These are phyloP conservation scores for Ennomos erosarius DNA, from an alignment of 2,888 invertebrate genomes.

Conservation along the genomic window DNA sequence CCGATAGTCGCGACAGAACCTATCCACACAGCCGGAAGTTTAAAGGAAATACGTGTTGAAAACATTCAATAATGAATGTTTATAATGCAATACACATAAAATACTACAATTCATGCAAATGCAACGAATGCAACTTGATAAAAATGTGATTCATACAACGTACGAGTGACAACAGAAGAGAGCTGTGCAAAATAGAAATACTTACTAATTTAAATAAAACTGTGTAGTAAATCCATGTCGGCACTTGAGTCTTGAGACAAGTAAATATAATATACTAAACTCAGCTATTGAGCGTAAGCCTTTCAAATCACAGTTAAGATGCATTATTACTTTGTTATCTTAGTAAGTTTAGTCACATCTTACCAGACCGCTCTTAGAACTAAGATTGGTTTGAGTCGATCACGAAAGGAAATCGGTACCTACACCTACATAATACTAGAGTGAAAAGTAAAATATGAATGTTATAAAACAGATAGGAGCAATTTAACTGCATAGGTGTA, in stretches of 20 bases:
- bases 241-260: neutral
- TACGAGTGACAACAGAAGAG: neutral
- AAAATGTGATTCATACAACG: conserved; percentile 16
- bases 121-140: conserved; percentile 3
- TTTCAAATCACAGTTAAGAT: too few species aligned
- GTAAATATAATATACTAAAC: conserved; percentile 16
- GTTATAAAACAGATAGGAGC: conserved; percentile 59
- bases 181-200: too few species aligned
- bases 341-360: too few species aligned
- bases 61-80: conserved; percentile 7
- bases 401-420: conserved; percentile 21
- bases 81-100: neutral
- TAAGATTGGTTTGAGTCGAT: conserved; percentile 2
- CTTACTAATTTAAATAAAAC: too few species aligned
- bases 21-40: conserved; percentile 8
- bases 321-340: too few species aligned
- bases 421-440: conserved; percentile 8
- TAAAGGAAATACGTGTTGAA: conserved; percentile 1
- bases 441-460: conserved; percentile 35
- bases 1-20: too few species aligned
- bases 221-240: too few species aligned
- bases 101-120: conserved; percentile 2
- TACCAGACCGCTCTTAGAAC: too few species aligned
- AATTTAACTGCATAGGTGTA: conserved; percentile 68
- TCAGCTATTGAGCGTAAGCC: too few species aligned